Base-by-base conservation (phyloP, 2,888 invertebrate genomes). In the Empis stercorea region DNA sequence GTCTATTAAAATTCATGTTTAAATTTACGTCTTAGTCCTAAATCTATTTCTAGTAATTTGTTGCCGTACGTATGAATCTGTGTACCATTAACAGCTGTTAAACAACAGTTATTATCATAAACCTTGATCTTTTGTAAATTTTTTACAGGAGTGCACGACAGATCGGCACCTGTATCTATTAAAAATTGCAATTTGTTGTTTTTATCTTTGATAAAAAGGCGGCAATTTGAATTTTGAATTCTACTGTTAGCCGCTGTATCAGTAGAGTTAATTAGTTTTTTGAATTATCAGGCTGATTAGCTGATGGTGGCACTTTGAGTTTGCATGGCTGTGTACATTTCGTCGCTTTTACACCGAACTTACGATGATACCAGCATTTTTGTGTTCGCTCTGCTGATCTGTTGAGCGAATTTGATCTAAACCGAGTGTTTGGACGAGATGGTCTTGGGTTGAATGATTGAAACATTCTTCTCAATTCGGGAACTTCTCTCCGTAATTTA, bases 241-340 rank as follows among this genome's bases (percentile, higher is more conserved):
- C 34, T 45, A 43, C 13, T 46, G 43, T 48, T 44, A 34, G 46
- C 46, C 43, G 43, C 48, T 46, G 17, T 43, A 43, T 45, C 34
- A 36, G 43, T 38, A 40, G 48, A 32, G 38, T 23, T 1, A 32
- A 3, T 13, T 46, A 39, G 43, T 48, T 48, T 46, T 32, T 32
- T 32, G 32, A 9, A 32, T 32, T 32, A 9, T 9, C 7, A 9
- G 32, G 32, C 10, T 32, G 32, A 20, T 20, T 3, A 20, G 20
- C 5, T 20, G 20, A 4, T 5, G 20, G 5, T 20, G 5, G 5
- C 20, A 4, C 20, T 5, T 20, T 20, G 5, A 20, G 5, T 32
- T 32, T 32, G 13, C 32, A 32, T 3, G 10, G 11, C 4, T 3
- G 9, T 13, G 9, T 5, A 13, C 32, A 32, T 32, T 32, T 32